Evolutionary conservation across 2,113 vertebrate species (phyloP).

Genomic region (Hylia prasina): DNA sequence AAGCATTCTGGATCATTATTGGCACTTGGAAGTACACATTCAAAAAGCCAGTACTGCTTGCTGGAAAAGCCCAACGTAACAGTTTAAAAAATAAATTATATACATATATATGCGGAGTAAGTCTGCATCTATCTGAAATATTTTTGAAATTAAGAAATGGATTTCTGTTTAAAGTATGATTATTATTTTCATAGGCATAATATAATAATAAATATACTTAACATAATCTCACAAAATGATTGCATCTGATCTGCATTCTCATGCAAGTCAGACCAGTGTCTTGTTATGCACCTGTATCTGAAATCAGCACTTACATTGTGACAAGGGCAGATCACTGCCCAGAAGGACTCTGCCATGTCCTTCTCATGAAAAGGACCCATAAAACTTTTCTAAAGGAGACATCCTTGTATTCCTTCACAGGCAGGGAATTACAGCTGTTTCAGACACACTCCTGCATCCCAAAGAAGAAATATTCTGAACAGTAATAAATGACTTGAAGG

Average conservation of each 20-base stretch:
- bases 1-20: not conserved
- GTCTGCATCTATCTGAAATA: rapidly evolving
- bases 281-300: rapidly evolving
- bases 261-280: not conserved
- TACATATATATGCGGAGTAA: too few relatives aligned
- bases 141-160: not conserved
- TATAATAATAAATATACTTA: not conserved
- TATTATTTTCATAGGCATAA: not conserved
- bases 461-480: not conserved
- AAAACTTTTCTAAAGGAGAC: not conserved
- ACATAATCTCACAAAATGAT: not conserved
- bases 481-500: not conserved
- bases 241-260: not conserved
- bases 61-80: not conserved
- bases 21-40: not conserved
- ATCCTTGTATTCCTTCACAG: not conserved
- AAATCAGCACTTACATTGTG: not conserved
- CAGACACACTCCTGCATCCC: not conserved
- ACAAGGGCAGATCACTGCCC: not conserved
- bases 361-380: not conserved
- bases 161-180: not conserved
- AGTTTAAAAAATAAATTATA: too few relatives aligned
- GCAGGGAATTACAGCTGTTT: not conserved
- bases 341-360: not conserved
- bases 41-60: not conserved